Percentiles rank a stretch among this genome's conserved stretches.
These are phyloP conservation scores for Drymodes brunneopygia DNA, from an alignment of 2,113 vertebrate genomes.

Conservation along the genomic window DNA sequence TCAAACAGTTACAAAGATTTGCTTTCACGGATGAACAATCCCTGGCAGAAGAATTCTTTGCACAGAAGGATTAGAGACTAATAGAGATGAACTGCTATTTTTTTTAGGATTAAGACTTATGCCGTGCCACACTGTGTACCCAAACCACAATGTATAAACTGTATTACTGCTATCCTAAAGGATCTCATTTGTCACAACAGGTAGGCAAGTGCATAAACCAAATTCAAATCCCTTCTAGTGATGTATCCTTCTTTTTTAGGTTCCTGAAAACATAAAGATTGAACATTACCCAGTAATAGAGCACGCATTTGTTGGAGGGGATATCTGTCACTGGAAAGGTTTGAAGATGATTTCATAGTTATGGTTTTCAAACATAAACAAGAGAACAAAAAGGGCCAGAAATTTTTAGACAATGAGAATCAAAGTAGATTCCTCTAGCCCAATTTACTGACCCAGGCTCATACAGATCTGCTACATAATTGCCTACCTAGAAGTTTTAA, in stretches of 20 bases:
- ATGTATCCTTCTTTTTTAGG: not conserved
- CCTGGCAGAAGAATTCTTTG: not conserved
- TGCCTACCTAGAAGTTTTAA: not conserved
- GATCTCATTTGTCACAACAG: not conserved
- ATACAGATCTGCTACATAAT: not conserved
- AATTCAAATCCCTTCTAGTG: not conserved
- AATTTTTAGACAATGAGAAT: not conserved
- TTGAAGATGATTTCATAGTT: not conserved
- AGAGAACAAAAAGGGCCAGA: not conserved
- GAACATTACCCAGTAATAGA: not conserved
- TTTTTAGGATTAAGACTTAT: not conserved
- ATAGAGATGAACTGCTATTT: not conserved
- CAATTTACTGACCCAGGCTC: not conserved
- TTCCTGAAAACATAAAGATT: not conserved
- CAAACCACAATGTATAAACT: not conserved
- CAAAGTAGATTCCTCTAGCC: not conserved
- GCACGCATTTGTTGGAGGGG: not conserved
- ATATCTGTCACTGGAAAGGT: not conserved
- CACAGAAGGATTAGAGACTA: not conserved
- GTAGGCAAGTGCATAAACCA: not conserved
- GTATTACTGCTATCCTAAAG: not conserved
- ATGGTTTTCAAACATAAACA: not conserved
- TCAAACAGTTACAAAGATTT: not conserved
- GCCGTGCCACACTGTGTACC: not conserved
- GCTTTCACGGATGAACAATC: not conserved